These are phyloP conservation scores for Paramormyrops hopkinsi DNA, from an alignment of 2,797 vertebrate species.

Conservation along the genomic window DNA sequence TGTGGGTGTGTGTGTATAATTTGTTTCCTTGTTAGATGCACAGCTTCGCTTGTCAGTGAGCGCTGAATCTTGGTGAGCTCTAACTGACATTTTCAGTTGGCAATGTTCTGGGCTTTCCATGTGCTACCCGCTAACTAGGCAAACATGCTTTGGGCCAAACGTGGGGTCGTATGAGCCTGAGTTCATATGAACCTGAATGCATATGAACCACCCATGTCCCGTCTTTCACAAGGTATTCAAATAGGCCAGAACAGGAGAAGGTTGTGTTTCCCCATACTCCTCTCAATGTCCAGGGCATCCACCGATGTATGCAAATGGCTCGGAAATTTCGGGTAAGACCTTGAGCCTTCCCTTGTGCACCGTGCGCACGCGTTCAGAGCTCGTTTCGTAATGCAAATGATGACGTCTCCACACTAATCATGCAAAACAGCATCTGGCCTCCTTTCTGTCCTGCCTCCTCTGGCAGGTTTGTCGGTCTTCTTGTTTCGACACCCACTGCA, in stretches of 20 bases:
- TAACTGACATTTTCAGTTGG: not conserved
- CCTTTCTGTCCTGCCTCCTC: constrained; percentile 34
- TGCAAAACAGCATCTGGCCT: constrained; percentile 61
- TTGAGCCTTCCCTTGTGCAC: constrained; percentile 28
- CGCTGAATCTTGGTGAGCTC: not conserved
- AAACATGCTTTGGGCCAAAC: not conserved
- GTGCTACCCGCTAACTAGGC: not conserved
- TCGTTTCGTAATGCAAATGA: constrained; percentile 58
- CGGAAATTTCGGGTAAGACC: constrained; percentile 39
- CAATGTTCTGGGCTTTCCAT: not conserved
- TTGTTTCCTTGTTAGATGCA: not conserved
- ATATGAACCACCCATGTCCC: not conserved
- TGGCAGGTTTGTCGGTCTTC: not conserved
- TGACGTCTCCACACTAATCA: constrained; percentile 53
- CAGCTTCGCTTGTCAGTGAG: not conserved
- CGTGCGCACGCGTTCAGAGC: constrained; percentile 50
- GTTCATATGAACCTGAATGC: not conserved
- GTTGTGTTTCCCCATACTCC: constrained; percentile 45
- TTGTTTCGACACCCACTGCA: not conserved
- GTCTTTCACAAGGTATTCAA: not conserved
- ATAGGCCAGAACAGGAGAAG: constrained; percentile 37
- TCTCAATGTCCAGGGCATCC: constrained; percentile 44
- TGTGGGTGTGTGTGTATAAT: not conserved
- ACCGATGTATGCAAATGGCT: constrained; percentile 54
- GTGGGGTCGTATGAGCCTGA: too few species aligned